These are phyloP conservation scores for Cromileptes altivelis DNA, from an alignment of 2,113 vertebrate genomes.

Conservation along the genomic window DNA sequence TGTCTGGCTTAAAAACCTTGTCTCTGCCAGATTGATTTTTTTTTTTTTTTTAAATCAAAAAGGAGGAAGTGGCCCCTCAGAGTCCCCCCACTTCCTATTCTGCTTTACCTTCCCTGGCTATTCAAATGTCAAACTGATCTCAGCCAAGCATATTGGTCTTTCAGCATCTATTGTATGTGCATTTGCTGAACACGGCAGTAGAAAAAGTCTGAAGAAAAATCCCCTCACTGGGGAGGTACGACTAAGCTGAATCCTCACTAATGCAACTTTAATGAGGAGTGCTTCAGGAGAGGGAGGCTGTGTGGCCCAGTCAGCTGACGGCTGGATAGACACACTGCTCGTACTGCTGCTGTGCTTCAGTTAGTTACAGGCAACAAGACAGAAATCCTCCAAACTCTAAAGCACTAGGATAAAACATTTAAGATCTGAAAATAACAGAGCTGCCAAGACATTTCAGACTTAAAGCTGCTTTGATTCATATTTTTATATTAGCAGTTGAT, in stretches of 20 bases:
- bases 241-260: conserved; percentile 40
- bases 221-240: conserved; percentile 18
- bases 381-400: background rate
- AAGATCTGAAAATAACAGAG: background rate
- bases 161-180: conserved; percentile 31
- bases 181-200: conserved; percentile 30
- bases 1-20: background rate
- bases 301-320: conserved; percentile 23
- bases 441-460: background rate
- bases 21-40: background rate
- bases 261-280: conserved; percentile 60
- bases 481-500: background rate
- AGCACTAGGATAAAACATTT: background rate
- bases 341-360: background rate
- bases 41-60: background rate
- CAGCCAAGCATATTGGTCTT: conserved; percentile 38
- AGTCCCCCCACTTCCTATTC: conserved; percentile 19
- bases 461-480: background rate
- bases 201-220: conserved; percentile 32
- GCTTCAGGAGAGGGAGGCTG: conserved; percentile 1
- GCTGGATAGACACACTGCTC: background rate
- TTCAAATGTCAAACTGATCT: conserved; percentile 53
- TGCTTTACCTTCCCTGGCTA: conserved; percentile 21
- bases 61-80: conserved; percentile 28
- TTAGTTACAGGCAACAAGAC: background rate